Percentiles rank a stretch among this genome's conserved stretches.
Evolutionary conservation across 2,797 vertebrate genomes (phyloP).

Genomic region (Perodicticus potto): DNA sequence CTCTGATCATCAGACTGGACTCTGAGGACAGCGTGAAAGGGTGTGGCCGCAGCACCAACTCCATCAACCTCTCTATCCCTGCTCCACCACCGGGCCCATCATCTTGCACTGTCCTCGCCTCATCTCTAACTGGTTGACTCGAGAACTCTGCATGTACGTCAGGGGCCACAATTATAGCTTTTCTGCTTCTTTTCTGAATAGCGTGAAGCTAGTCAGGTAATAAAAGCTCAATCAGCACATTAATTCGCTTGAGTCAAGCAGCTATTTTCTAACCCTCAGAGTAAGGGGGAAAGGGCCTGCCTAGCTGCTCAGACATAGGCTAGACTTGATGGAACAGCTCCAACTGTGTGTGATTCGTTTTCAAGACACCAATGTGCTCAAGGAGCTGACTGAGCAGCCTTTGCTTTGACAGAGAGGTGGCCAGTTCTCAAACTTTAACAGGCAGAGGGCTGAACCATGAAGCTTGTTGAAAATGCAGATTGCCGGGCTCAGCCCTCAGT

Average conservation of each 20-base stretch:
- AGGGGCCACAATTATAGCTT: not conserved
- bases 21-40: not conserved
- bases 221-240: conserved; percentile 41
- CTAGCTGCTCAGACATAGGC: not conserved
- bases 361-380: not conserved
- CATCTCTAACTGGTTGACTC: not conserved
- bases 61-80: not conserved
- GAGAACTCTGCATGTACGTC: not conserved
- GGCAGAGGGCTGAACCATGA: not conserved
- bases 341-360: not conserved
- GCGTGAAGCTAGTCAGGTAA: conserved; percentile 23
- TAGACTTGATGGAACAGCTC: not conserved
- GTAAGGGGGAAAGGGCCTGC: not conserved
- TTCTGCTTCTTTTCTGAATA: conserved; percentile 27
- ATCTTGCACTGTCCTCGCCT: not conserved
- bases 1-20: not conserved
- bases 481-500: not conserved
- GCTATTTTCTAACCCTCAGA: conserved; percentile 25
- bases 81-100: not conserved
- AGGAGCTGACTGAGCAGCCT: not conserved
- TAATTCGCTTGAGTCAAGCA: conserved; percentile 10
- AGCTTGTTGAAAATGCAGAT: not conserved
- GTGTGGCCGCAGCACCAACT: not conserved
- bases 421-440: not conserved
- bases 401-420: not conserved